A percentile compares a stretch with the other conserved stretches of the same genome.
These are phyloP conservation scores for Brachionus paranguensis DNA, from an alignment of 1,140 invertebrate species.

Conservation along the genomic window DNA sequence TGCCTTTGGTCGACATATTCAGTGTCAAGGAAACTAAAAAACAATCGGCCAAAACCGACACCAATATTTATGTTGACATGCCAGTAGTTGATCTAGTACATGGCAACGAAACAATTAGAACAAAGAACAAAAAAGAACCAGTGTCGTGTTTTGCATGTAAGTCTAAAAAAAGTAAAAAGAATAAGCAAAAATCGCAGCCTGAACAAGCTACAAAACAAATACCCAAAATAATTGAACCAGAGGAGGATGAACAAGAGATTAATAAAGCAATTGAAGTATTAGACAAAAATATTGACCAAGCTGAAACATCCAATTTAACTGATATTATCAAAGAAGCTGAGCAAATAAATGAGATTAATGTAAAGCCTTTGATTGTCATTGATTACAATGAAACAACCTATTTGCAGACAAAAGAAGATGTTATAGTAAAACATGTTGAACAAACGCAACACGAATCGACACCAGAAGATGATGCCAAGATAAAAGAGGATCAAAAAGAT, in stretches of 20 bases:
- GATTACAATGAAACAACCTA: neutral
- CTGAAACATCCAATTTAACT: neutral
- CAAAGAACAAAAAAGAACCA: neutral
- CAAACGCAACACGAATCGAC: neutral
- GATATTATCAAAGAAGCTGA: neutral
- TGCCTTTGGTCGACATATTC: constrained; percentile 8
- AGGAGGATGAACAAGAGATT: neutral
- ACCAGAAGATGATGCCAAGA: neutral
- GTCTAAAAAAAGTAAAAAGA: neutral
- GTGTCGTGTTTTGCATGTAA: neutral
- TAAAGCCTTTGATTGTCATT: neutral
- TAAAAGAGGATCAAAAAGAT: neutral
- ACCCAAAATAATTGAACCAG: neutral
- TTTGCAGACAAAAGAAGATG: neutral
- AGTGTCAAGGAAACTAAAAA: neutral
- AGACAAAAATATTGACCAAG: neutral
- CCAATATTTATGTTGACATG: neutral
- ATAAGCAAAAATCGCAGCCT: neutral
- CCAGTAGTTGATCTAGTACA: neutral
- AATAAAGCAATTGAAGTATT: neutral
- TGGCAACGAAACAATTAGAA: neutral
- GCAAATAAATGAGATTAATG: neutral
- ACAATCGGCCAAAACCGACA: neutral
- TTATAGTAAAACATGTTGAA: neutral
- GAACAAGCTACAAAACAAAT: neutral